Evolutionary conservation across 2,888 invertebrate species (phyloP).

Genomic region (Entomobrya multifasciata): DNA sequence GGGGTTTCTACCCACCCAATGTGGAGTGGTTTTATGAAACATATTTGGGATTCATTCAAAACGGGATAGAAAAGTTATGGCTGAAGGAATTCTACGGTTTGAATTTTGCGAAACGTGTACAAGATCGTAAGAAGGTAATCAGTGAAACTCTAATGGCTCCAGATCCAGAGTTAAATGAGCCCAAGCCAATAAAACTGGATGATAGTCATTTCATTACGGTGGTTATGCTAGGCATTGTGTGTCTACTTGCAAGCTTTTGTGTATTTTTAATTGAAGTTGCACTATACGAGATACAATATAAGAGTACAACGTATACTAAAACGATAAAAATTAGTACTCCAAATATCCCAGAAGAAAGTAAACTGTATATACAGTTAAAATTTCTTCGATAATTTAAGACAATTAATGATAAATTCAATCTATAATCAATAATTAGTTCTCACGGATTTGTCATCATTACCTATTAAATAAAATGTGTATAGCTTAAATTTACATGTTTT

Average conservation of each 20-base stretch:
- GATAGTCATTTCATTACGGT: conserved; percentile 51
- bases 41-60: conserved; percentile 37
- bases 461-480: too few relatives aligned
- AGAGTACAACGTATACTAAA: too few relatives aligned
- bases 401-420: too few relatives aligned
- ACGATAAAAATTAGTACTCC: not conserved
- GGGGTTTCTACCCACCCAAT: conserved; percentile 56
- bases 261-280: not conserved
- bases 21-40: conserved; percentile 51
- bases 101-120: conserved; percentile 46
- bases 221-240: not conserved
- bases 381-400: too few relatives aligned
- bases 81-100: conserved; percentile 51
- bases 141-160: conserved; percentile 30
- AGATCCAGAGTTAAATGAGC: conserved; percentile 3
- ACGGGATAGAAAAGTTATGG: conserved; percentile 52
- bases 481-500: too few relatives aligned
- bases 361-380: not conserved
- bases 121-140: conserved; percentile 27
- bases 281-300: too few relatives aligned
- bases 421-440: too few relatives aligned
- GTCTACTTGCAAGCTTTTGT: not conserved
- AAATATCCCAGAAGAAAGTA: not conserved
- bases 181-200: conserved; percentile 31
- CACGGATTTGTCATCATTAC: too few relatives aligned